Conservation (phyloP, 2,888 invertebrate species). For the Pedicia rivosa region DNA sequence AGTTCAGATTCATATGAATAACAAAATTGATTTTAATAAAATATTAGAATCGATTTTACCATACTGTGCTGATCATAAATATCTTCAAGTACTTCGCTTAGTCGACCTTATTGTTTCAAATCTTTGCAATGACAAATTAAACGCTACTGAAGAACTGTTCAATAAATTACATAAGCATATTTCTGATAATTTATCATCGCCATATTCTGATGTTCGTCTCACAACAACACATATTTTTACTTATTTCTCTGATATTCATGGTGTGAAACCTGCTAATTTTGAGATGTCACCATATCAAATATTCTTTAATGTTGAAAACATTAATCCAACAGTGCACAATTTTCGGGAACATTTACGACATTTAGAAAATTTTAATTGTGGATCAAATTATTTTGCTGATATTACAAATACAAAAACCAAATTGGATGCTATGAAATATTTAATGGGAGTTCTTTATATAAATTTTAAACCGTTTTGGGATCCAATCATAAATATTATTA, state of each 20-base stretch:
- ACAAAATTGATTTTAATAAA: slow-evolving; percentile 22
- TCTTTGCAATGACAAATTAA: slow-evolving; percentile 13
- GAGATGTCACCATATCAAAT: slow-evolving; percentile 38
- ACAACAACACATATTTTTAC: slow-evolving; percentile 45
- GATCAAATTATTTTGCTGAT: slow-evolving; percentile 9
- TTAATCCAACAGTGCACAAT: slow-evolving; percentile 53
- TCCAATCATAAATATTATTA: slow-evolving; percentile 58
- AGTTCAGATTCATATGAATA: slow-evolving; percentile 37
- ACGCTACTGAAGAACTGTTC: slow-evolving; percentile 29
- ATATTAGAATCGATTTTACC: slow-evolving; percentile 33
- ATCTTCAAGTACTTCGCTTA: slow-evolving; percentile 34
- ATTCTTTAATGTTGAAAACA: slow-evolving; percentile 54
- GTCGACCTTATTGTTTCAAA: slow-evolving; percentile 36
- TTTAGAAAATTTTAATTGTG: background rate
- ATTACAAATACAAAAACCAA: slow-evolving; percentile 33
- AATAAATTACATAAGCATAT: slow-evolving; percentile 36
- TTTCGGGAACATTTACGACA: slow-evolving; percentile 55
- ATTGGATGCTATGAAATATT: slow-evolving; percentile 53
- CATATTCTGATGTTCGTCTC: slow-evolving; percentile 49
- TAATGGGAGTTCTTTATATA: slow-evolving; percentile 66
- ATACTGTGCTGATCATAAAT: slow-evolving; percentile 32
- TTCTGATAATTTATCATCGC: slow-evolving; percentile 47
- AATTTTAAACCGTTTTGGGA: slow-evolving; percentile 87
- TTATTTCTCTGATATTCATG: background rate
- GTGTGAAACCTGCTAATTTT: no score